Percentiles rank a stretch among this genome's conserved stretches.
Conservation (phyloP, 2,888 invertebrate genomes). For the Pegoplata infirma region DNA sequence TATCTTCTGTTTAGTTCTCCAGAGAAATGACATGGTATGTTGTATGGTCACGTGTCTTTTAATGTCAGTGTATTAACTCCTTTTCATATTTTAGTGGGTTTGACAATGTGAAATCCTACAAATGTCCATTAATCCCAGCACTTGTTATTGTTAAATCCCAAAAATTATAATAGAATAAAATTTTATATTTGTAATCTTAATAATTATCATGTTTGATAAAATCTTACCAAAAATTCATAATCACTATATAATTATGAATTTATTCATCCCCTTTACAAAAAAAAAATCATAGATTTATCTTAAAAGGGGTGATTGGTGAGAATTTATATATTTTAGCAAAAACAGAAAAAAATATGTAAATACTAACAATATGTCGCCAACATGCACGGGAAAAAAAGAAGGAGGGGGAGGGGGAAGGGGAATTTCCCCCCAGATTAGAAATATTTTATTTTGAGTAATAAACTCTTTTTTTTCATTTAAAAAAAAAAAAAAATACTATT, state of each 20-base stretch:
- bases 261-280: background rate
- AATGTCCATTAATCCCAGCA: conserved; percentile 58
- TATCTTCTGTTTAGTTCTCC: conserved; percentile 32
- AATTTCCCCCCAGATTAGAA: too few relatives aligned
- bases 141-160: conserved; percentile 35
- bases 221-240: conserved; percentile 39
- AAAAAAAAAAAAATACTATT: too few relatives aligned
- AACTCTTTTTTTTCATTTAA: too few relatives aligned
- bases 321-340: too few relatives aligned
- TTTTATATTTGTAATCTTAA: conserved; percentile 49
- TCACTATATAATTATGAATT: conserved; percentile 29
- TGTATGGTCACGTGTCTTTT: conserved; percentile 58
- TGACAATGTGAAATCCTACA: conserved; percentile 53
- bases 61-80: conserved; percentile 56
- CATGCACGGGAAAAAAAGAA: too few relatives aligned
- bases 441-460: too few relatives aligned
- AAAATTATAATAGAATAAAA: conserved; percentile 21
- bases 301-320: background rate
- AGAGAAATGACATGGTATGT: conserved; percentile 54
- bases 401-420: too few relatives aligned
- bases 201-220: conserved; percentile 51
- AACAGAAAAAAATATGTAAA: too few relatives aligned
- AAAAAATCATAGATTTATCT: background rate
- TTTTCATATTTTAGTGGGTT: conserved; percentile 44
- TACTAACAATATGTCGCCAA: too few relatives aligned